A percentile compares a stretch with the other conserved stretches of the same genome.
phyloP scores from a whole-genome alignment of 2,113 vertebrate species.

The Nesoenas mayeri region DNA sequence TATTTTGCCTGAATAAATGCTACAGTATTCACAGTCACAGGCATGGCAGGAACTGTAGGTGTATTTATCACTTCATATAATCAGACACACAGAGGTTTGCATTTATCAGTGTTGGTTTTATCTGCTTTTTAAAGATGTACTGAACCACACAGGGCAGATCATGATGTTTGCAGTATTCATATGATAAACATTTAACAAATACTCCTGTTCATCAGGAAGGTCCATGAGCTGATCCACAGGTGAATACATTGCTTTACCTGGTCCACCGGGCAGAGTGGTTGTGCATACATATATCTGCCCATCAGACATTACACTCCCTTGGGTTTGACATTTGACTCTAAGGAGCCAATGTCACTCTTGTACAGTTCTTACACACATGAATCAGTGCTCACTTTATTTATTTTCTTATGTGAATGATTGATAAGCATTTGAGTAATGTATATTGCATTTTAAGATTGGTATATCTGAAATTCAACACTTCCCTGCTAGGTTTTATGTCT shows the following conservation, averaged over 20 bases:
- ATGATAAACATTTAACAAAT: background rate
- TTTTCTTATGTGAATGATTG: background rate
- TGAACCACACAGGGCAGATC: background rate
- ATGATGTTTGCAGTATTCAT: background rate
- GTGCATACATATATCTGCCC: background rate
- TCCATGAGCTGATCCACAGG: background rate
- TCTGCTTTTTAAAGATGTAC: background rate
- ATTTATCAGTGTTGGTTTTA: background rate
- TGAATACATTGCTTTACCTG: background rate
- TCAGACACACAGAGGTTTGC: background rate
- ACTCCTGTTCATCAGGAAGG: background rate
- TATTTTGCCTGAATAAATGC: background rate
- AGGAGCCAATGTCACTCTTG: background rate
- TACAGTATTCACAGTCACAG: background rate
- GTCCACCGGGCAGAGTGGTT: no score
- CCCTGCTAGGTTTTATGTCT: background rate
- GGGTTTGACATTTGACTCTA: background rate
- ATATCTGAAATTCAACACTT: background rate
- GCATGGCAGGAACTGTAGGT: background rate
- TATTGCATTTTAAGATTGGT: background rate
- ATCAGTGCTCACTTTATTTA: background rate
- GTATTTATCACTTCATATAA: background rate
- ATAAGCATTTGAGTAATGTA: background rate
- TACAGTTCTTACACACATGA: background rate
- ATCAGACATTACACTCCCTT: fast-evolving